Percentiles rank a stretch among this genome's conserved stretches.
phyloP scores from a whole-genome alignment of 2,113 vertebrate species.

The Microtus oregoni region DNA sequence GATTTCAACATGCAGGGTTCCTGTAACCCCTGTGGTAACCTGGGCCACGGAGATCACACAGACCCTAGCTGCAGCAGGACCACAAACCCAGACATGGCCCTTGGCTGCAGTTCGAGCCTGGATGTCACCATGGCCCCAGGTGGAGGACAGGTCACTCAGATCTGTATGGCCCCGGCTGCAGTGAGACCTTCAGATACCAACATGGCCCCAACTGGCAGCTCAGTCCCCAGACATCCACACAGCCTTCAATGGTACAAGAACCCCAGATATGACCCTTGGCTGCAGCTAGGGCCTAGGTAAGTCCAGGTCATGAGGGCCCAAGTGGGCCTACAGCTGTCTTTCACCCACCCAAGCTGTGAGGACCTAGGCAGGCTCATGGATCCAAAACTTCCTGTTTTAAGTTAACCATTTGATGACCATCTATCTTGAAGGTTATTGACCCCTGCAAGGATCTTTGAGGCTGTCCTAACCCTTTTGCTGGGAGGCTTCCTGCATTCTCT shows the following conservation, averaged over 20 bases:
- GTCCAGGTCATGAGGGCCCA: too few relatives aligned
- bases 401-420: accelerated
- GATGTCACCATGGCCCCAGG: not conserved
- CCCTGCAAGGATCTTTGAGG: not conserved
- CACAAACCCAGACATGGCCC: not conserved
- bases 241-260: not conserved
- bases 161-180: not conserved
- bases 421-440: not conserved
- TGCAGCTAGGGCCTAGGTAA: not conserved
- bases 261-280: not conserved
- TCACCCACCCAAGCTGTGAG: too few relatives aligned
- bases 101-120: not conserved
- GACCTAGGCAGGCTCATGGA: not conserved
- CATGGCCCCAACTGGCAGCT: not conserved
- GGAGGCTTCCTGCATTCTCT: too few relatives aligned
- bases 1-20: not conserved
- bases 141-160: not conserved
- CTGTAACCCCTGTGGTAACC: not conserved
- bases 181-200: not conserved
- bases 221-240: not conserved
- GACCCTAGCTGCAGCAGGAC: not conserved
- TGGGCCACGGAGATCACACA: not conserved
- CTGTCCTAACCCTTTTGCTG: too few relatives aligned
- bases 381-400: not conserved
- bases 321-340: too few relatives aligned